A percentile compares a stretch with the other conserved stretches of the same genome.
phyloP scores from a whole-genome alignment of 2,113 vertebrate species.

The Equus przewalskii region DNA sequence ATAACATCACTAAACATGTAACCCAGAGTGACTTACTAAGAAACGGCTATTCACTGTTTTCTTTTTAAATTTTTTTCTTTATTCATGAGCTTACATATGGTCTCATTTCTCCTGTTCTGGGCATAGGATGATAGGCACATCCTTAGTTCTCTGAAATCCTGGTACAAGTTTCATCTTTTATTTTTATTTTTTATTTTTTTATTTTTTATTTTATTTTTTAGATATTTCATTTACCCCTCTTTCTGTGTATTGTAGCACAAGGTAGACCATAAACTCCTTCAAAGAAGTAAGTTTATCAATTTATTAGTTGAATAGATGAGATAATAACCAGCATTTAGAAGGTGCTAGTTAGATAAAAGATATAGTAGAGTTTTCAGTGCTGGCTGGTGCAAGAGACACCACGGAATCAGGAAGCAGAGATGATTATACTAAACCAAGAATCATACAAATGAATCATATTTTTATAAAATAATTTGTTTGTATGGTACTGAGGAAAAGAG shows the following conservation, averaged over 20 bases:
- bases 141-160: background rate
- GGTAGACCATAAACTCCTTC: background rate
- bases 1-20: background rate
- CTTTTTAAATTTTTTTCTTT: background rate
- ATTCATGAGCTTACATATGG: background rate
- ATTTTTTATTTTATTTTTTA: background rate
- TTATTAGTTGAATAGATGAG: slow-evolving; percentile 28
- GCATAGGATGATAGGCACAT: background rate
- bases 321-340: slow-evolving; percentile 6
- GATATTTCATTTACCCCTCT: background rate
- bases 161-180: background rate
- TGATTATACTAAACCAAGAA: background rate
- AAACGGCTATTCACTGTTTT: background rate
- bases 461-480: background rate
- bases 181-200: background rate
- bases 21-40: slow-evolving; percentile 5
- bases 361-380: background rate
- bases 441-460: background rate
- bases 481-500: background rate
- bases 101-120: background rate
- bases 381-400: background rate
- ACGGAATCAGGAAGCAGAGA: background rate
- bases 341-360: background rate
- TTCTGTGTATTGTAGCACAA: background rate
- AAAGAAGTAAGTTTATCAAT: background rate